Percentiles rank a stretch among this genome's conserved stretches.
Conservation (phyloP, 2,888 invertebrate genomes). For the Boloria selene region DNA sequence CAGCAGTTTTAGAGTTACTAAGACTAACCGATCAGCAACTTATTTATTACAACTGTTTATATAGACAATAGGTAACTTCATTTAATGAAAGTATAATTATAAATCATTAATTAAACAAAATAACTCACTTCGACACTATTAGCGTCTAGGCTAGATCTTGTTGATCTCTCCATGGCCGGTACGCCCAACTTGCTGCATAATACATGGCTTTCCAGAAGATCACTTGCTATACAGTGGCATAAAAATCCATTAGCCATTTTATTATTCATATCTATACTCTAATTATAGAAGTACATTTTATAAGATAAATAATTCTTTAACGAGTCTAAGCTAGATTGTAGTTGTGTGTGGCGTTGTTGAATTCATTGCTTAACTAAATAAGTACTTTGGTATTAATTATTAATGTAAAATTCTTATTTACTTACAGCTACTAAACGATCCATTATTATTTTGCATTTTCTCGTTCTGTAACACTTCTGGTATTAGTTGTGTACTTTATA, state of each 20-base stretch:
- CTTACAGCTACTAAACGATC: slow-evolving; percentile 75
- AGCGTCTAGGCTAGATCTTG: slow-evolving; percentile 71
- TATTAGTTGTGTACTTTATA: too few relatives aligned
- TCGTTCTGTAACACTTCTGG: neutral
- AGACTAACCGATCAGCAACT: too few relatives aligned
- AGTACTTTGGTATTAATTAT: slow-evolving; percentile 51
- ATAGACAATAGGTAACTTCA: neutral
- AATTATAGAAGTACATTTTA: slow-evolving; percentile 64
- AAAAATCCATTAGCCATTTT: slow-evolving; percentile 72
- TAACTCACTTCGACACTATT: slow-evolving; percentile 78
- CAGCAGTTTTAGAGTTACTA: too few relatives aligned
- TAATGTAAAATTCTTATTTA: slow-evolving; percentile 42
- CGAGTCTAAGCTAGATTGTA: slow-evolving; percentile 38
- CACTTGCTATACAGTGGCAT: slow-evolving; percentile 74
- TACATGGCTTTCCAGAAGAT: slow-evolving; percentile 78
- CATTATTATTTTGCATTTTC: slow-evolving; percentile 70
- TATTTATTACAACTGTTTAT: too few relatives aligned
- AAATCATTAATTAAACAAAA: slow-evolving; percentile 1
- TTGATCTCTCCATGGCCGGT: slow-evolving; percentile 71
- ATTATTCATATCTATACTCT: slow-evolving; percentile 71
- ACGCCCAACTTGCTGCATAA: slow-evolving; percentile 67
- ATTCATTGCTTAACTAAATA: slow-evolving; percentile 47
- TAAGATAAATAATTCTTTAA: slow-evolving; percentile 58
- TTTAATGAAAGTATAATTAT: neutral
- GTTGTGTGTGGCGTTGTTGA: slow-evolving; percentile 47